These are phyloP conservation scores for Syngnathus acus DNA, from an alignment of 2,797 vertebrate species.

Conservation along the genomic window DNA sequence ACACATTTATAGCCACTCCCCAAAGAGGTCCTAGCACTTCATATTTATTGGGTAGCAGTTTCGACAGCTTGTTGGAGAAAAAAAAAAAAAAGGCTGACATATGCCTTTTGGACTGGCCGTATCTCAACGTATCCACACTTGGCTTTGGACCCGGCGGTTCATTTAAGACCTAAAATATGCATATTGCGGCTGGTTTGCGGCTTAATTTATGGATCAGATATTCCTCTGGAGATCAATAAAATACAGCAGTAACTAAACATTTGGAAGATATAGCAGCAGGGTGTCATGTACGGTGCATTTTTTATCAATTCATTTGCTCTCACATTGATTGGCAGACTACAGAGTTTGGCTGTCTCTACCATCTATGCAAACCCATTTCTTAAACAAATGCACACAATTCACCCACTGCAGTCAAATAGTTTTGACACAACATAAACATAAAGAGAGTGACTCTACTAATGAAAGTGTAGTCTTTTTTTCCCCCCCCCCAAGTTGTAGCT, in stretches of 20 bases:
- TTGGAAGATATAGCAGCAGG: background rate
- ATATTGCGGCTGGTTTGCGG: background rate
- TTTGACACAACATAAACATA: too few relatives aligned
- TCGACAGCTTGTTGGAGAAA: background rate
- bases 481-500: too few relatives aligned
- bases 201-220: background rate
- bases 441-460: too few relatives aligned
- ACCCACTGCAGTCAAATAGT: background rate
- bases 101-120: background rate
- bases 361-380: background rate
- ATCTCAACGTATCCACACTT: background rate
- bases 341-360: too few relatives aligned
- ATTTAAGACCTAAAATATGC: constrained; percentile 1
- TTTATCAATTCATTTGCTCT: background rate
- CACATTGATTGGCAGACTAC: background rate
- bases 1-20: background rate
- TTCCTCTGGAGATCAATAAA: background rate
- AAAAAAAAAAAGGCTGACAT: background rate
- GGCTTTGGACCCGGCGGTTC: background rate
- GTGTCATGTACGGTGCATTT: background rate
- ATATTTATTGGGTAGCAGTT: background rate
- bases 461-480: too few relatives aligned
- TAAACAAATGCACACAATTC: background rate
- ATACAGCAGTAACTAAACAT: background rate
- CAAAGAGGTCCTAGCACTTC: background rate